These are phyloP conservation scores for Pygathrix nemaeus DNA, from an alignment of 2,113 vertebrate genomes.

Conservation along the genomic window DNA sequence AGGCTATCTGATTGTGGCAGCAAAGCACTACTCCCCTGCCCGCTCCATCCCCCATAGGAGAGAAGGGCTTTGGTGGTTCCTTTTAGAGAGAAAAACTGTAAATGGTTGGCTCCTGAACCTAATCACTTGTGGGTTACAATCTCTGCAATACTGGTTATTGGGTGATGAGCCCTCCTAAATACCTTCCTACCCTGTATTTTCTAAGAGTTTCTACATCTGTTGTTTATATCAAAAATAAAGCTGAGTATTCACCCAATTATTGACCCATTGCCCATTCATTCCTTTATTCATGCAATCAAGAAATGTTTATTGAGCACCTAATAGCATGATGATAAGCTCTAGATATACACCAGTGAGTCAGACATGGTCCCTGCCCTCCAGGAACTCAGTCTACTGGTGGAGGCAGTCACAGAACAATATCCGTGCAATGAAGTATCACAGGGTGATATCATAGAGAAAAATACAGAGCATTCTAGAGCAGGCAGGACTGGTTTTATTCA, in stretches of 20 bases:
- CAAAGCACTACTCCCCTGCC: not conserved
- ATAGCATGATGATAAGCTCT: no score
- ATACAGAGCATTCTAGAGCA: not conserved
- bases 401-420: not conserved
- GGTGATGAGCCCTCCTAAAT: not conserved
- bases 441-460: not conserved
- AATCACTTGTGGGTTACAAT: not conserved
- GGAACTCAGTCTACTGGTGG: not conserved
- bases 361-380: not conserved
- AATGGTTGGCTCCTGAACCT: not conserved
- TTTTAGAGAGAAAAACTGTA: not conserved
- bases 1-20: not conserved
- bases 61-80: not conserved
- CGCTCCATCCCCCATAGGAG: no score
- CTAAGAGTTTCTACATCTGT: not conserved
- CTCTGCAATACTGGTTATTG: not conserved
- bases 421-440: not conserved
- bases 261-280: not conserved
- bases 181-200: not conserved
- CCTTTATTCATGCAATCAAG: not conserved
- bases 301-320: not conserved
- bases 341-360: not conserved
- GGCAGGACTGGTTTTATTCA: not conserved
- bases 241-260: not conserved
- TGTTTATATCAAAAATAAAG: not conserved